phyloP scores from a whole-genome alignment of 2,888 invertebrate species.

The Syrphus vitripennis region DNA sequence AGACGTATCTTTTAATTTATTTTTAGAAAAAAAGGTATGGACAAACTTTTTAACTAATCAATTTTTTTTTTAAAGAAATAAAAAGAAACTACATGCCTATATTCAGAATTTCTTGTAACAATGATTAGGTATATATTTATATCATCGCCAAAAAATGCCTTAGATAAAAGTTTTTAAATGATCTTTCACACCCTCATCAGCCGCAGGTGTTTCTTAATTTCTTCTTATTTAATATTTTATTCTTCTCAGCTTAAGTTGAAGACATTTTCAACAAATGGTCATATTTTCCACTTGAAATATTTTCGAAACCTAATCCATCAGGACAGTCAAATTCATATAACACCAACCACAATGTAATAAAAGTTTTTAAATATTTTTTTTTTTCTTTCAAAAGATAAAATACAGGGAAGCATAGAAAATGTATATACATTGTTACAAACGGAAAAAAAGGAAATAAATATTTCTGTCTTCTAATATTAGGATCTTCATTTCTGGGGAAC shows the following conservation, averaged over 20 bases:
- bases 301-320: not conserved
- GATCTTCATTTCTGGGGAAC: not conserved
- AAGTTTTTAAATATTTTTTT: not conserved
- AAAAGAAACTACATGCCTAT: no score
- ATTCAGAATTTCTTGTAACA: not conserved
- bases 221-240: not conserved
- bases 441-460: not conserved
- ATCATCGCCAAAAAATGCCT: not conserved
- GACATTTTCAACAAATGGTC: not conserved
- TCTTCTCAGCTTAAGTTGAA: not conserved
- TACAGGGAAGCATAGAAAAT: not conserved
- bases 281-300: slow-evolving; percentile 11
- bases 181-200: not conserved
- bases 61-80: no score
- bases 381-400: not conserved
- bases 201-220: not conserved
- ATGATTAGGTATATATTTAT: no score
- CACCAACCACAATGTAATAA: not conserved
- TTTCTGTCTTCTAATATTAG: not conserved
- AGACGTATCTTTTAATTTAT: no score
- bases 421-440: not conserved
- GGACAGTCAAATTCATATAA: not conserved
- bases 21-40: no score
- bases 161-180: not conserved
- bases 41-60: no score